phyloP scores from a whole-genome alignment of 2,113 vertebrate species.

The Neolamprologus modestus region DNA sequence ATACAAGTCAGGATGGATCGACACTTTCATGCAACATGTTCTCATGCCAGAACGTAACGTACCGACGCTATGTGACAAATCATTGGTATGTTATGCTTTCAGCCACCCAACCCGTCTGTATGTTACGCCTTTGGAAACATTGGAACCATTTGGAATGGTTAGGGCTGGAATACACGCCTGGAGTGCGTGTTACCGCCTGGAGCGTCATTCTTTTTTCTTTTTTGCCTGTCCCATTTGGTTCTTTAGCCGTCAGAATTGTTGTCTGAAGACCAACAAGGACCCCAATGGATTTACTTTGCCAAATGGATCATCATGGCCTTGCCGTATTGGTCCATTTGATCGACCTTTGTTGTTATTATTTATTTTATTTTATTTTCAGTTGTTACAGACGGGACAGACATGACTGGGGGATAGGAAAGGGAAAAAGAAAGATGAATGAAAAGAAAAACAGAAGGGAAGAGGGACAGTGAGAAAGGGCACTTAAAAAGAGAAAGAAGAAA shows the following conservation, averaged over 20 bases:
- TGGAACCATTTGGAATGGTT: neutral
- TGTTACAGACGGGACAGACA: too few species aligned
- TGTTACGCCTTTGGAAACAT: neutral
- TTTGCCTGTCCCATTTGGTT: too few species aligned
- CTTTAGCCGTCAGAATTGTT: too few species aligned
- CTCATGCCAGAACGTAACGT: neutral
- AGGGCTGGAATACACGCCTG: neutral
- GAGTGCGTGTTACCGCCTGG: too few species aligned
- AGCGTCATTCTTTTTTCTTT: neutral
- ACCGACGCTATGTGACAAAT: neutral
- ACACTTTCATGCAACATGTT: neutral
- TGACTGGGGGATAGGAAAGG: accelerated
- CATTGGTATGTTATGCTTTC: neutral
- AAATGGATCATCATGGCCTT: accelerated
- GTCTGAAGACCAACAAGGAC: too few species aligned
- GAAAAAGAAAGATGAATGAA: accelerated
- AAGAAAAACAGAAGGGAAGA: too few species aligned
- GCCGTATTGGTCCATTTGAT: too few species aligned
- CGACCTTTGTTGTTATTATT: too few species aligned
- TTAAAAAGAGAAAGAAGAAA: too few species aligned
- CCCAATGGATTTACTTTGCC: too few species aligned
- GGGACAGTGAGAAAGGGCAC: accelerated
- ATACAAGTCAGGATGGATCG: neutral
- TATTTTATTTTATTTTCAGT: too few species aligned
- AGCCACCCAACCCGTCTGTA: neutral